These are phyloP conservation scores for Lithophane semibrunnea DNA, from an alignment of 2,888 invertebrate genomes.

Conservation along the genomic window DNA sequence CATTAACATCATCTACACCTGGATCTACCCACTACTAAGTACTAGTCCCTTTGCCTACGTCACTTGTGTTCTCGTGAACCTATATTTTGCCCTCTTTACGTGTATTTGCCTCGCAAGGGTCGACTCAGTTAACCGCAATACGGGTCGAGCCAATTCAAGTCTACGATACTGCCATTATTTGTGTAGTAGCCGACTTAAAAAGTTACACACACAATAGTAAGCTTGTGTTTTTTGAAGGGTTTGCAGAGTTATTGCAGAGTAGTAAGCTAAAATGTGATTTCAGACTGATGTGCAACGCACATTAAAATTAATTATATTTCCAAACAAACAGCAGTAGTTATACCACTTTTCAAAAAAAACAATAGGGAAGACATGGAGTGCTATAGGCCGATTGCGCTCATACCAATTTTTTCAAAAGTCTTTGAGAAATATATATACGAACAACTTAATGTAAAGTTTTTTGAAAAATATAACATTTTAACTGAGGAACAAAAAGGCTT, in stretches of 20 bases:
- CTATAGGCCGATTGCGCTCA: no score
- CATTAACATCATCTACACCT: conserved; percentile 50
- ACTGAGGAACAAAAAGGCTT: no score
- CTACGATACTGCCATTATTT: conserved; percentile 37
- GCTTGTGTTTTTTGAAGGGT: neutral
- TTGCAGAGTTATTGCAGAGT: neutral
- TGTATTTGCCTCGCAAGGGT: conserved; percentile 40
- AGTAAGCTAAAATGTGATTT: no score
- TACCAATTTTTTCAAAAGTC: no score
- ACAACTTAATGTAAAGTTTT: no score
- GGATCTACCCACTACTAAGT: conserved; percentile 34
- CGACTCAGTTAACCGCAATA: conserved; percentile 51
- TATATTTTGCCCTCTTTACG: conserved; percentile 45
- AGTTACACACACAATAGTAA: neutral
- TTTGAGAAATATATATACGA: no score
- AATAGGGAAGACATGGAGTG: no score
- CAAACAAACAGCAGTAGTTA: no score
- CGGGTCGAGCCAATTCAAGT: conserved; percentile 47
- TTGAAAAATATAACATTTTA: no score
- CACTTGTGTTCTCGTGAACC: conserved; percentile 18
- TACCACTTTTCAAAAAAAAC: no score
- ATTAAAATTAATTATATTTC: no score
- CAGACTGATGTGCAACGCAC: no score
- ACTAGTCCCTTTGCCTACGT: conserved; percentile 24
- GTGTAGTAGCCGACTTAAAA: conserved; percentile 36